Percentiles rank a stretch among this genome's conserved stretches.
These are phyloP conservation scores for Datnioides undecimradiatus DNA, from an alignment of 2,113 vertebrate species.

Conservation along the genomic window DNA sequence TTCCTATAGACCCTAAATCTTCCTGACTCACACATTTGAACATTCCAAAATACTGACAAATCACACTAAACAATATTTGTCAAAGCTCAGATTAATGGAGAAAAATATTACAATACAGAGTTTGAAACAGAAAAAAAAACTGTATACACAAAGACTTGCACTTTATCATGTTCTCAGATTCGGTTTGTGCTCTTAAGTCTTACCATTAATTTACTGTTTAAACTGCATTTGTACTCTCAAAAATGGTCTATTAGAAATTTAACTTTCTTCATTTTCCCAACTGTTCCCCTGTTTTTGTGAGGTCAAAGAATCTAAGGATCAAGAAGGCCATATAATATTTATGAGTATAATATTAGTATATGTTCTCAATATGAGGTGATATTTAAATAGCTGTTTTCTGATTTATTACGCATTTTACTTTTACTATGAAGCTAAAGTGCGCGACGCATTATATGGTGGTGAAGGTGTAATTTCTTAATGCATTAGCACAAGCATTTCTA, in stretches of 20 bases:
- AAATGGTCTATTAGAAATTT: neutral
- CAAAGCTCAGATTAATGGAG: neutral
- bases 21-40: neutral
- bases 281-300: too few relatives aligned
- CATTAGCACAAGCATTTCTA: too few relatives aligned
- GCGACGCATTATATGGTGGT: too few relatives aligned
- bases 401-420: too few relatives aligned
- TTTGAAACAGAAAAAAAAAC: neutral
- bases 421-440: too few relatives aligned
- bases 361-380: too few relatives aligned
- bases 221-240: neutral
- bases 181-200: neutral
- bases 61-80: slow-evolving; percentile 5
- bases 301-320: too few relatives aligned
- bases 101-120: neutral
- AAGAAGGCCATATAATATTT: too few relatives aligned
- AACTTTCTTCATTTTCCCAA: too few relatives aligned
- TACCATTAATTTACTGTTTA: neutral
- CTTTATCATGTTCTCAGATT: neutral
- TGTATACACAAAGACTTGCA: neutral
- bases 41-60: neutral
- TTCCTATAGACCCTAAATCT: slow-evolving; percentile 2
- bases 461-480: too few relatives aligned
- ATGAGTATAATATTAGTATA: too few relatives aligned
- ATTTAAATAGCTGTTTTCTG: too few relatives aligned